Percentiles rank a stretch among this genome's conserved stretches.
Conservation (phyloP, 2,113 vertebrate genomes). For the Xiphias gladius region DNA sequence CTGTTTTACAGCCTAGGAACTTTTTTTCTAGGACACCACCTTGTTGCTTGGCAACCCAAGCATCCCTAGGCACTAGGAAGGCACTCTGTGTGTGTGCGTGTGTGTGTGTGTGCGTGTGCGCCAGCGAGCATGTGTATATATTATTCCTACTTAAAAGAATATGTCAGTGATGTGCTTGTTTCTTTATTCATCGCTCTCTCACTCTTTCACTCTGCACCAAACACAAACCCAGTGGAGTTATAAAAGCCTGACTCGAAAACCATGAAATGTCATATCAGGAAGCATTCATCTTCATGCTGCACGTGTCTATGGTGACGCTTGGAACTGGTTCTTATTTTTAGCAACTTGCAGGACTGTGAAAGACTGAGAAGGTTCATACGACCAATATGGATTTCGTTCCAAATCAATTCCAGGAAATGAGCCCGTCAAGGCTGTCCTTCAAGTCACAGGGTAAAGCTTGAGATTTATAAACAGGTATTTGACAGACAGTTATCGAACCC, state of each 20-base stretch:
- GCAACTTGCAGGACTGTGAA: slow-evolving; percentile 2
- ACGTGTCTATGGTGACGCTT: background rate
- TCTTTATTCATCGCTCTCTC: slow-evolving; percentile 27
- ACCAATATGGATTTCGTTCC: slow-evolving; percentile 33
- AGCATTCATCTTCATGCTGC: background rate
- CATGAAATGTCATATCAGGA: slow-evolving; percentile 1
- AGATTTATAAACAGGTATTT: background rate
- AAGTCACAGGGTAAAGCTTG: background rate
- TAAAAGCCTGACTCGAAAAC: background rate
- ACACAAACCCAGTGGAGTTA: slow-evolving; percentile 14
- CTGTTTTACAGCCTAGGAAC: slow-evolving; percentile 55
- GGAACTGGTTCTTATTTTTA: slow-evolving; percentile 42
- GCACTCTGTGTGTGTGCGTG: slow-evolving; percentile 17
- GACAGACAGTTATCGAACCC: slow-evolving; percentile 14
- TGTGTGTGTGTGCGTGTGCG: slow-evolving; percentile 7
- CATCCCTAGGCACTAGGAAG: slow-evolving; percentile 69
- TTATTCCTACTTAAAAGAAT: slow-evolving; percentile 57
- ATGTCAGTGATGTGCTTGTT: slow-evolving; percentile 55
- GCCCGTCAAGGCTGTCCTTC: background rate
- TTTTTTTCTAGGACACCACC: slow-evolving; percentile 81
- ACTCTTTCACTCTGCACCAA: slow-evolving; percentile 17
- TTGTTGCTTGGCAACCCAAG: slow-evolving; percentile 84
- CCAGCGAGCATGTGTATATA: slow-evolving; percentile 52
- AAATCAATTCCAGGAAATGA: slow-evolving; percentile 49
- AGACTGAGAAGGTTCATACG: slow-evolving; percentile 20